phyloP scores from a whole-genome alignment of 1,140 invertebrate species.

The Rhopalosiphum maidis region DNA sequence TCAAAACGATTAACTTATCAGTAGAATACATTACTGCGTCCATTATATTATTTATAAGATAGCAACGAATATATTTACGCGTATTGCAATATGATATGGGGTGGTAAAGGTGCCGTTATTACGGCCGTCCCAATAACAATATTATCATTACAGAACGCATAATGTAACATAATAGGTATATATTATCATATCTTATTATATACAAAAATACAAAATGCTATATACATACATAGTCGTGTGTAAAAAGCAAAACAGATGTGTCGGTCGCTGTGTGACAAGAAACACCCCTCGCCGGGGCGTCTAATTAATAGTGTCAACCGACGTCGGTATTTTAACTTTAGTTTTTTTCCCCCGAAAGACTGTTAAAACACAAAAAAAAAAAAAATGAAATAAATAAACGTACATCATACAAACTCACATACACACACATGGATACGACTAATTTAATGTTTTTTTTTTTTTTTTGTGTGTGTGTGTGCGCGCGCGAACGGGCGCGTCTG shows the following conservation, averaged over 20 bases:
- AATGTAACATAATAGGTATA: not conserved
- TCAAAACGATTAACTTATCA: no score
- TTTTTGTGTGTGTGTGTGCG: not conserved
- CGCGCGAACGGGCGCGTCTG: no score
- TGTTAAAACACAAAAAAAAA: not conserved
- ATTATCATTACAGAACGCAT: not conserved
- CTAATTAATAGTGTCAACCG: constrained; percentile 53
- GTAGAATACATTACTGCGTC: not conserved
- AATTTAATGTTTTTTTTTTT: constrained; percentile 19
- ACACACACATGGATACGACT: not conserved
- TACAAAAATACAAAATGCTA: not conserved
- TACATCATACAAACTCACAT: not conserved
- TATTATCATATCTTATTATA: not conserved
- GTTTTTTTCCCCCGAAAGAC: constrained; percentile 19
- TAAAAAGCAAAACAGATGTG: constrained; percentile 39
- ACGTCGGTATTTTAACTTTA: constrained; percentile 3
- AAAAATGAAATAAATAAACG: constrained; percentile 17
- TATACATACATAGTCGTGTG: not conserved
- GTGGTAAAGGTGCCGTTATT: not conserved
- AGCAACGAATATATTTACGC: not conserved
- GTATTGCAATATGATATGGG: not conserved
- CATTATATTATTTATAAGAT: not conserved
- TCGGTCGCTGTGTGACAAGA: constrained; percentile 32
- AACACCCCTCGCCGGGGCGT: constrained; percentile 39
- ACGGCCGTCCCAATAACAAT: not conserved